Evolutionary conservation across 2,797 vertebrate genomes (phyloP), one percentile per base, ranked within the genome.

Genomic region (Amphiprion clarkii): DNA sequence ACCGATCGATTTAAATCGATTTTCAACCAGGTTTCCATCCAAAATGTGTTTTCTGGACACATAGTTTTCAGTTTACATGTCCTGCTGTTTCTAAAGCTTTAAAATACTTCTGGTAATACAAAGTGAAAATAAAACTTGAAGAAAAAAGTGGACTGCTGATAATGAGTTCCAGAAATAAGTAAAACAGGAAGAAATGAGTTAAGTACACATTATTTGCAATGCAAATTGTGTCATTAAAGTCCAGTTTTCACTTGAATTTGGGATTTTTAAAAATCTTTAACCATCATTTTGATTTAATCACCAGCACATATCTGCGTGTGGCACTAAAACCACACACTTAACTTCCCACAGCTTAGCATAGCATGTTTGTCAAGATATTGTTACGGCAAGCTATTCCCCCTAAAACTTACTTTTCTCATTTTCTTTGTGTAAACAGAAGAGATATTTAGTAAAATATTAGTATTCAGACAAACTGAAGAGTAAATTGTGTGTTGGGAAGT

Each of bases 61-160:
- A 54, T 17, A 17, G 29, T 71, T 84, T 82, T 64, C 78, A 74
- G 81, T 78, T 54, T 80, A 23, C 25, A 48, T 17, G 40, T 67
- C 44, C 56, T 59, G 58, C 44, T 52, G 46, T 84, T 79, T 65
- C 75, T 73, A 78, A 79, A 61, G 40, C 63, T 48, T 16, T 17
- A 54, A 78, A 78, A 59, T 63, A 59, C 77, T 65, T 49, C 52
- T 10, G 48, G 74, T 71, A 63, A 70, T 29, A 59, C 16, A 67
- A 65, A 52, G 25, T 31, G 46, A 73, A 71, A 70, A 48, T 53
- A 71, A 72, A 70, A 42, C 36, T 56, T 36, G 33, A 10, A 7
- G 33, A 9, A 10, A 64, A 78, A 31, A 31, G 5, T 76, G 70
- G 73, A 75, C 33, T 56, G 23, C 13, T 75, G 67, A 54, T 76